A percentile compares a stretch with the other conserved stretches of the same genome.
Evolutionary conservation across 2,797 vertebrate species (phyloP).

Genomic region (Sebastes steindachneri): DNA sequence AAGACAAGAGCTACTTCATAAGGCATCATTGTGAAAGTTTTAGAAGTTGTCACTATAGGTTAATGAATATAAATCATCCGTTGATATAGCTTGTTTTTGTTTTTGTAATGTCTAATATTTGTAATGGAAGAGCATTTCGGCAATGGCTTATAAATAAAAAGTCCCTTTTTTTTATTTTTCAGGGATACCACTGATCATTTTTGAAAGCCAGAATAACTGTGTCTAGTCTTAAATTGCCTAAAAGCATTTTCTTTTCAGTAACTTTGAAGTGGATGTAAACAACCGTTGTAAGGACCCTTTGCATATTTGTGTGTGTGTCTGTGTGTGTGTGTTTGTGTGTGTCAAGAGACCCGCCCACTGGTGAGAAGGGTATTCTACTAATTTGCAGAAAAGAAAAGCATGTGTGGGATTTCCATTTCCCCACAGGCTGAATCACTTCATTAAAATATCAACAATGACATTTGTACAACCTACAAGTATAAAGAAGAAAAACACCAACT

Average conservation of each 20-base stretch:
- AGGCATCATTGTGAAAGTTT: neutral
- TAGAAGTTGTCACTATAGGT: neutral
- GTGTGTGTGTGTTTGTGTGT: neutral
- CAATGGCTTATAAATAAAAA: neutral
- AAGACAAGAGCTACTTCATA: neutral
- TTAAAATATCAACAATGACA: neutral
- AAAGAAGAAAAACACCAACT: neutral
- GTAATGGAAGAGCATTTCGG: neutral
- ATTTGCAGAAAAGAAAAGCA: conserved; percentile 4
- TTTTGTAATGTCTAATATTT: neutral
- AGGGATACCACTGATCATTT: neutral
- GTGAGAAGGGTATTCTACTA: neutral
- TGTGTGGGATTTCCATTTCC: neutral
- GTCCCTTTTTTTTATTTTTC: no score
- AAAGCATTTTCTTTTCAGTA: neutral
- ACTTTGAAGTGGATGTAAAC: neutral
- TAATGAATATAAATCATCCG: neutral
- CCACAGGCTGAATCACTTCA: neutral
- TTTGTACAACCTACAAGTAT: neutral
- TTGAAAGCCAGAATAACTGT: neutral
- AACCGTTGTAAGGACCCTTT: neutral
- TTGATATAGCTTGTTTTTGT: neutral
- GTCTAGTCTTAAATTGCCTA: neutral
- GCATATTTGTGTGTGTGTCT: neutral
- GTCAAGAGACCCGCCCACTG: neutral